Conservation (phyloP, 2,113 vertebrate species). For the Chelonoidis abingdonii region DNA sequence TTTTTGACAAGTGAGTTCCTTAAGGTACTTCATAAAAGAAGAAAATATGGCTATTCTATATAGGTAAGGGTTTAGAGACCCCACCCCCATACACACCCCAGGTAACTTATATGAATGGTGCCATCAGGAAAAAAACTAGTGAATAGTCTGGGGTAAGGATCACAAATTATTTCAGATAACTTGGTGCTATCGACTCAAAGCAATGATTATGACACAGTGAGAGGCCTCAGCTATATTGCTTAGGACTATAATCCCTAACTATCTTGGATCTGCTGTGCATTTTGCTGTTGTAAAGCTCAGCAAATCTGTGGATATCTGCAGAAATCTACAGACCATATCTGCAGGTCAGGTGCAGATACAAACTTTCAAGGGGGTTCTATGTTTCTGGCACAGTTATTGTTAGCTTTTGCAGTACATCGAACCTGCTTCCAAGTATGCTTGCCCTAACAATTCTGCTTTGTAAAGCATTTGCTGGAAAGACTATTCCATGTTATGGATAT, state of each 20-base stretch:
- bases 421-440: not conserved
- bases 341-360: no score
- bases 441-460: not conserved
- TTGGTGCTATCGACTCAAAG: not conserved
- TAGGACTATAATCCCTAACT: not conserved
- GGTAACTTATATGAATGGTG: not conserved
- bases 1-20: constrained; percentile 21
- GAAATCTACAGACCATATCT: no score
- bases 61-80: not conserved
- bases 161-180: not conserved
- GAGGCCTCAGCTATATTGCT: constrained; percentile 21
- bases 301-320: no score
- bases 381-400: not conserved
- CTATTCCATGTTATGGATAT: not conserved
- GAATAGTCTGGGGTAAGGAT: not conserved
- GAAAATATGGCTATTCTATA: not conserved
- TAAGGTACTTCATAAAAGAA: not conserved
- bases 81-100: not conserved
- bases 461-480: not conserved
- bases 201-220: not conserved
- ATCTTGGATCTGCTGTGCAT: not conserved
- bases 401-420: not conserved
- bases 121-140: not conserved
- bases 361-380: not conserved
- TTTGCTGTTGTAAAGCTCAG: not conserved